Base-by-base conservation (phyloP, 2,797 vertebrate species). In the Oophaga sylvatica region DNA sequence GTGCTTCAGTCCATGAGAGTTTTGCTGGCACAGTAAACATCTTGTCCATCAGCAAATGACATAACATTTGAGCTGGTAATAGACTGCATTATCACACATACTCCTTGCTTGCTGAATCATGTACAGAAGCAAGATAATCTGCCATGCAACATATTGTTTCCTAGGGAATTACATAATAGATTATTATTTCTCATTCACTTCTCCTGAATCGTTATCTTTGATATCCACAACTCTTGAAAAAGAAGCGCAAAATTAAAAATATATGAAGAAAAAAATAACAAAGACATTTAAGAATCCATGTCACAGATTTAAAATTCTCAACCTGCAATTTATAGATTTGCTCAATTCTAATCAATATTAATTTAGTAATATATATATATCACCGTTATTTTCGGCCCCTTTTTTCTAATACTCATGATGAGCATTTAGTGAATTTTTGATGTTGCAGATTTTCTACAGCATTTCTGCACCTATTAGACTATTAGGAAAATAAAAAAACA, bases 11-110 rank as follows among this genome's bases (percentile, higher is more conserved):
- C 68, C 20, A 45, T 41, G 22, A 67, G 17, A 63, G 12, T 76
- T 89, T 86, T 76, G 26, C 80, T 78, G 79, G 80, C 78, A 80
- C 9, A 77, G 45, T 82, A 82, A 86, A 62, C 63, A 89, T 57
- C 35, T 71, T 89, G 71, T 86, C 85, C 77, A 26, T 89, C 63
- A 73, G 56, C 57, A 83, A 77, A 73, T 78, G 75, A 86, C 75
- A 86, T 35, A 71, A 59, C 68, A 86, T 81, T 31, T 31, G 73
- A 86, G 62, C 81, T 84, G 87, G 62, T 82, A 89, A 89, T 82
- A 86, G 70, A 67, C 80, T 26, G 71, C 84, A 76, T 89, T 83
- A 78, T 85, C 57, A 68, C 81, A 85, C 78, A 67, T 19, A 53
- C 56, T 59, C 67, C 76, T 22, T 85, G 82, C 53, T 80, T 86